Evolutionary conservation across 2,888 invertebrate genomes (phyloP).

Genomic region (Drosophila diplacantha): DNA sequence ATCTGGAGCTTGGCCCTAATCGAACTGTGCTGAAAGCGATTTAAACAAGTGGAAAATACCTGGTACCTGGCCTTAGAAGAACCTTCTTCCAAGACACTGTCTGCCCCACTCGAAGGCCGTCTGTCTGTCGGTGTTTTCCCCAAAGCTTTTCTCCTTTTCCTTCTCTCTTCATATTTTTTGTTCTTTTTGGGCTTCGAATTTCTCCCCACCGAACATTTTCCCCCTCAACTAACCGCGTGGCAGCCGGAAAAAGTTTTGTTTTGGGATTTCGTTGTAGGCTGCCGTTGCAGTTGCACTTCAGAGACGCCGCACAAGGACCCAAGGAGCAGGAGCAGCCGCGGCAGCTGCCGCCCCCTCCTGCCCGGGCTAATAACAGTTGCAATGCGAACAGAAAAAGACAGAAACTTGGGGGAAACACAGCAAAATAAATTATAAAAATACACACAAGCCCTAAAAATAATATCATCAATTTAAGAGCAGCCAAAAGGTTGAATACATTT

Average conservation of each 20-base stretch:
- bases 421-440: neutral
- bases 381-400: constrained; percentile 38
- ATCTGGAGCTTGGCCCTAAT: neutral
- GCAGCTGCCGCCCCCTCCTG: constrained; percentile 11
- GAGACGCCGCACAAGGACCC: constrained; percentile 67
- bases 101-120: neutral
- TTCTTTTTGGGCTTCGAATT: constrained; percentile 7
- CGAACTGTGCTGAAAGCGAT: constrained; percentile 14
- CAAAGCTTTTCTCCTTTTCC: neutral
- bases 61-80: neutral
- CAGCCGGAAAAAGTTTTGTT: constrained; percentile 71
- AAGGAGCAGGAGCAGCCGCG: constrained; percentile 28
- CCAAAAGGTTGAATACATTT: too few relatives aligned
- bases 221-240: constrained; percentile 60
- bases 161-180: neutral
- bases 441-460: neutral
- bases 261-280: constrained; percentile 61
- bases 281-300: constrained; percentile 61
- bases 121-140: constrained; percentile 11
- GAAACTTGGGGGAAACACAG: neutral
- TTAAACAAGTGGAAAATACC: constrained; percentile 19
- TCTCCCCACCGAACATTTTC: neutral
- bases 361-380: constrained; percentile 66
- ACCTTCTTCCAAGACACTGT: neutral
- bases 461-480: rapidly evolving